These are phyloP conservation scores for Caloenas nicobarica DNA, from an alignment of 2,113 vertebrate species.

Conservation along the genomic window DNA sequence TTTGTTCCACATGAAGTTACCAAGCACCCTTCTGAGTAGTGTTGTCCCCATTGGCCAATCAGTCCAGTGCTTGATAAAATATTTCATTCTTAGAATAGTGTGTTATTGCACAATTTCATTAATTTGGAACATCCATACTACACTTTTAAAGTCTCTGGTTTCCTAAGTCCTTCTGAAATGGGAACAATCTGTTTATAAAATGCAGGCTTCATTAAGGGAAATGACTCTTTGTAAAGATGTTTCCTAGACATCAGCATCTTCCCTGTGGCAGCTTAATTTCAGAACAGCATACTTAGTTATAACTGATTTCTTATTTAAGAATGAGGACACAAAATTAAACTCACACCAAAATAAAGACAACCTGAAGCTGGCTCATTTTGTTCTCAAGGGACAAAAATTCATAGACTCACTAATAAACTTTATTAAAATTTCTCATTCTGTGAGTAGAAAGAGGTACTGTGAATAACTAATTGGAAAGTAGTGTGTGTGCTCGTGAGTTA, in stretches of 20 bases:
- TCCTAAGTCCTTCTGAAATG: background rate
- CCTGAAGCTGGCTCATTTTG: background rate
- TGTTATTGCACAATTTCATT: background rate
- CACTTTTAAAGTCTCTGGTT: background rate
- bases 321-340: background rate
- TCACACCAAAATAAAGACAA: background rate
- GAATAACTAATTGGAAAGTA: background rate
- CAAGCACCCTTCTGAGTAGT: background rate
- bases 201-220: background rate
- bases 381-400: background rate
- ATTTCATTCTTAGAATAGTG: background rate
- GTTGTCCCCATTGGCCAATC: background rate
- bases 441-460: background rate
- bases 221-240: background rate
- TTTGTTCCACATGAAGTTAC: conserved; percentile 18
- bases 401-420: background rate
- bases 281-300: background rate
- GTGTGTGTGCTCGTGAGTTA: background rate
- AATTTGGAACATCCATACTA: background rate
- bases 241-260: conserved; percentile 9
- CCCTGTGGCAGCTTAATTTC: background rate
- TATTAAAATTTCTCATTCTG: background rate
- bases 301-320: conserved; percentile 10
- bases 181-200: background rate
- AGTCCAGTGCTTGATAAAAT: background rate